Conservation (phyloP, 2,888 invertebrate species). For the Siphlonurus alternatus region DNA sequence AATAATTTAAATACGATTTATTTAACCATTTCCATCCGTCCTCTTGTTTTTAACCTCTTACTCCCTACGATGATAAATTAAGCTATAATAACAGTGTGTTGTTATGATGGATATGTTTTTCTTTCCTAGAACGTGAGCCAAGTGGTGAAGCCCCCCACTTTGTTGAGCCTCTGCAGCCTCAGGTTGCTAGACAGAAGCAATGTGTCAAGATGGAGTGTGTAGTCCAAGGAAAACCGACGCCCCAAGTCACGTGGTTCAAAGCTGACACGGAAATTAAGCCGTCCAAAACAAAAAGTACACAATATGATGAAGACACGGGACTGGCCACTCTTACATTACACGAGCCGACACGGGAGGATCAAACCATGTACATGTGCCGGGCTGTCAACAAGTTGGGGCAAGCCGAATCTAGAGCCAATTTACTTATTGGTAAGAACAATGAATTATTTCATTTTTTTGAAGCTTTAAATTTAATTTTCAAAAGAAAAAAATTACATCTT, state of each 20-base stretch:
- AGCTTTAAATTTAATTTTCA: too few species aligned
- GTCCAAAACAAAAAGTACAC: slow-evolving; percentile 34
- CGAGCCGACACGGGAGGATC: slow-evolving; percentile 46
- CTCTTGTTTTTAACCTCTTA: too few species aligned
- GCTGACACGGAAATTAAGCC: slow-evolving; percentile 42
- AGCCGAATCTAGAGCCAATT: slow-evolving; percentile 55
- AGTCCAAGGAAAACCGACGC: slow-evolving; percentile 49
- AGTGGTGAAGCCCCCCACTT: slow-evolving; percentile 49
- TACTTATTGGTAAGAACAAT: slow-evolving; percentile 39
- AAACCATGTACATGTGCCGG: slow-evolving; percentile 47
- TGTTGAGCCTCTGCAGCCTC: slow-evolving; percentile 44
- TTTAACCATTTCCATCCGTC: too few species aligned
- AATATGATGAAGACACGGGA: slow-evolving; percentile 43
- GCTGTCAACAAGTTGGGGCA: slow-evolving; percentile 56
- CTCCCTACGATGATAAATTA: too few species aligned
- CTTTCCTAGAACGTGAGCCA: slow-evolving; percentile 47
- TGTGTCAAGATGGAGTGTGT: slow-evolving; percentile 46
- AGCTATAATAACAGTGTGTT: too few species aligned
- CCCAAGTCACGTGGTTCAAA: slow-evolving; percentile 52
- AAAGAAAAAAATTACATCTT: too few species aligned
- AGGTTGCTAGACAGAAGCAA: slow-evolving; percentile 41
- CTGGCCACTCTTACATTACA: slow-evolving; percentile 42
- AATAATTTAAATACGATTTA: too few species aligned
- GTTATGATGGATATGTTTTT: not conserved
- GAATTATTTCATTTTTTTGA: too few species aligned